Conservation (phyloP, 2,113 vertebrate genomes). For the Atractosteus spatula region DNA sequence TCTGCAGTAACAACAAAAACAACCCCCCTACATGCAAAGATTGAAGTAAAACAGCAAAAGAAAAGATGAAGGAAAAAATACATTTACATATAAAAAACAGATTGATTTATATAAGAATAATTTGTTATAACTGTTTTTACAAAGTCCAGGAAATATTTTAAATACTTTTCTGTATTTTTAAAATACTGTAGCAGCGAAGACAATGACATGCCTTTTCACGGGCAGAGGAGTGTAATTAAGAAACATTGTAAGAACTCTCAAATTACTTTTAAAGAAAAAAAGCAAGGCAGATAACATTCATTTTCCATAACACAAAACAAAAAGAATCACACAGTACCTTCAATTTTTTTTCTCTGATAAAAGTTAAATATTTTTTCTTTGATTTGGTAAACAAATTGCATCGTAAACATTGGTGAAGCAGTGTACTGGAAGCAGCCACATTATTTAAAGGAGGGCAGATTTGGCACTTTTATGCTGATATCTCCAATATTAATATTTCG, state of each 20-base stretch:
- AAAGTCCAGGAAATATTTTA: constrained; percentile 61
- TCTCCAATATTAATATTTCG: constrained; percentile 99
- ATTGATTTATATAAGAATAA: constrained; percentile 50
- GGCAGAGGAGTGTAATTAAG: constrained; percentile 78
- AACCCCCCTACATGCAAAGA: constrained; percentile 44
- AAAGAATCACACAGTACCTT: constrained; percentile 75
- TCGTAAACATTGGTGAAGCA: constrained; percentile 69
- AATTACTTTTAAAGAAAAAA: constrained; percentile 65
- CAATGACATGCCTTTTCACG: constrained; percentile 62
- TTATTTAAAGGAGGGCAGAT: constrained; percentile 98
- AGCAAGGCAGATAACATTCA: constrained; percentile 67
- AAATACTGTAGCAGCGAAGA: constrained; percentile 76
- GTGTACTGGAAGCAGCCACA: constrained; percentile 60
- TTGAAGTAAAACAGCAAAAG: constrained; percentile 49
- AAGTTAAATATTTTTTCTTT: constrained; percentile 54
- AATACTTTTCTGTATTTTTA: constrained; percentile 48
- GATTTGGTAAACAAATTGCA: constrained; percentile 85
- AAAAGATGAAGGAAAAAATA: constrained; percentile 19
- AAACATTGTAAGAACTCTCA: constrained; percentile 68
- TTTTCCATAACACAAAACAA: constrained; percentile 37
- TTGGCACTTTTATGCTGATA: constrained; percentile 99
- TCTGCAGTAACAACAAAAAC: constrained; percentile 50
- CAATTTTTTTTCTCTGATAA: constrained; percentile 68
- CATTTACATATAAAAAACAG: constrained; percentile 15
- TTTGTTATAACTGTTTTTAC: constrained; percentile 59